These are phyloP conservation scores for Aphelenchoides besseyi DNA, from an alignment of 1,140 invertebrate species.

Conservation along the genomic window DNA sequence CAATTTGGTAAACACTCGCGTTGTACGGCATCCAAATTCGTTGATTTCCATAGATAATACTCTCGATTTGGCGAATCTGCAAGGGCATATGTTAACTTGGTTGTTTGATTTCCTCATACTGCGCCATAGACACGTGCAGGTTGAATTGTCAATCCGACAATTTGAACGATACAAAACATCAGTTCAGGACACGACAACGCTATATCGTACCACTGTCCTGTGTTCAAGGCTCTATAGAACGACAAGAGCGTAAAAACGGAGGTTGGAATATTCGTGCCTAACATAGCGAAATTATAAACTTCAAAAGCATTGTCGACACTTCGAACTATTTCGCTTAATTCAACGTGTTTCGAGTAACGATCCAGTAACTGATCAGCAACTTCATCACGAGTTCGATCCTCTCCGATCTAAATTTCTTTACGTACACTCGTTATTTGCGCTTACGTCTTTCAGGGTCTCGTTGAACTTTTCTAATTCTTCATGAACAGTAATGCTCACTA, in stretches of 20 bases:
- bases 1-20: conserved; percentile 31
- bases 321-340: conserved; percentile 34
- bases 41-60: conserved; percentile 40
- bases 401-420: conserved; percentile 42
- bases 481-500: conserved; percentile 30
- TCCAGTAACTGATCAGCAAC: conserved; percentile 33
- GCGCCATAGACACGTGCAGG: conserved; percentile 32
- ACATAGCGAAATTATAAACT: conserved; percentile 42
- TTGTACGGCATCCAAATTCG: conserved; percentile 39
- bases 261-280: conserved; percentile 46
- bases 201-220: conserved; percentile 23
- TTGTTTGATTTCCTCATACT: not conserved
- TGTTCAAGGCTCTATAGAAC: conserved; percentile 30
- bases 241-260: conserved; percentile 38
- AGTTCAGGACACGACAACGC: conserved; percentile 30
- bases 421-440: not conserved
- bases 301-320: conserved; percentile 39
- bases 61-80: conserved; percentile 42
- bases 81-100: not conserved
- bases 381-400: conserved; percentile 6
- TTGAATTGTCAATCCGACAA: conserved; percentile 32
- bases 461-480: conserved; percentile 35
- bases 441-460: conserved; percentile 18
- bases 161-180: conserved; percentile 36
- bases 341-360: conserved; percentile 33